These are phyloP conservation scores for Sitta carolinensis DNA, from an alignment of 2,797 vertebrate genomes.

Conservation along the genomic window DNA sequence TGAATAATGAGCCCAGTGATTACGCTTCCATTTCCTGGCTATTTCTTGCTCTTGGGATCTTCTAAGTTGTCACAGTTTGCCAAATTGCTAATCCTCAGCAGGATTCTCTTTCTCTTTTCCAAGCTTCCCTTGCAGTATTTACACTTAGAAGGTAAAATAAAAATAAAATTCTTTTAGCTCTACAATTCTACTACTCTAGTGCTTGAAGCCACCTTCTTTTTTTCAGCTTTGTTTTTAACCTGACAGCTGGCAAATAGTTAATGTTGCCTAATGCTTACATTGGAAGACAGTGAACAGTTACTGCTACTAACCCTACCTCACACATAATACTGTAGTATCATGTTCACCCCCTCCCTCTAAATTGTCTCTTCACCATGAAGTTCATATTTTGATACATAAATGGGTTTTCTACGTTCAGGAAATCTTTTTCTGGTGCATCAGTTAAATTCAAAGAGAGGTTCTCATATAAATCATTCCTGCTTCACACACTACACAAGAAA, in stretches of 20 bases:
- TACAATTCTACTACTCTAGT: not conserved
- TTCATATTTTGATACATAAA: not conserved
- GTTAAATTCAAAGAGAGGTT: not conserved
- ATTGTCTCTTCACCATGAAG: not conserved
- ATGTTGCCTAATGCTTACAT: not conserved
- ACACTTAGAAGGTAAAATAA: not conserved
- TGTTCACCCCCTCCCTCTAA: not conserved
- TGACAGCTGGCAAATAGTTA: not conserved
- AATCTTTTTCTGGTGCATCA: not conserved
- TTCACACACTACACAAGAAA: not conserved
- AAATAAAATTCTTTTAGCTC: not conserved
- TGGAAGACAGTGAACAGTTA: not conserved
- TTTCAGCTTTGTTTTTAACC: not conserved
- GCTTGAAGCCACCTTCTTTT: not conserved
- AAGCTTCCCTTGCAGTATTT: not conserved
- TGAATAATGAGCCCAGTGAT: not conserved
- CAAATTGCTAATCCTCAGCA: not conserved
- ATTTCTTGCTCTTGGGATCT: not conserved
- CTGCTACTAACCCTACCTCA: not conserved
- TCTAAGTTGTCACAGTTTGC: not conserved
- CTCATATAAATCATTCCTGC: not conserved
- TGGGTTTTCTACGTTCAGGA: not conserved
- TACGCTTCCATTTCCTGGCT: not conserved
- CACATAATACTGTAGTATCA: not conserved
- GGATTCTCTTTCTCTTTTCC: not conserved